A percentile compares a stretch with the other conserved stretches of the same genome.
These are phyloP conservation scores for Notarius lentiginosus DNA, from an alignment of 2,113 vertebrate genomes.

Conservation along the genomic window DNA sequence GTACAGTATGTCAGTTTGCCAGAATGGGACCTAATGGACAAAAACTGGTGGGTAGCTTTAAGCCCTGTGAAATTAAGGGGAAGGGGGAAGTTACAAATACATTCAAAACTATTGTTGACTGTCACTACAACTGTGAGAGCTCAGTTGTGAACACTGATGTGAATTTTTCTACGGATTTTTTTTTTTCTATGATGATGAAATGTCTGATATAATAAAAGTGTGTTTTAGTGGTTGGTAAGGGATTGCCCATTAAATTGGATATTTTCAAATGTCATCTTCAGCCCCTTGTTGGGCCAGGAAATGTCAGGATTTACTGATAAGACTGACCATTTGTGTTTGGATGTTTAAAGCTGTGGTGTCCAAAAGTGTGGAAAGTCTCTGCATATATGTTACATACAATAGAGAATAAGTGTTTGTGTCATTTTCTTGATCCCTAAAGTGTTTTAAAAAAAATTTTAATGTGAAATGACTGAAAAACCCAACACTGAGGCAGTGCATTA, in stretches of 20 bases:
- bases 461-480: background rate
- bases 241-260: conserved; percentile 38
- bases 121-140: conserved; percentile 7
- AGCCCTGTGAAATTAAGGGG: background rate
- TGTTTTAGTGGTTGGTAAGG: conserved; percentile 14
- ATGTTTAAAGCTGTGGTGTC: conserved; percentile 41
- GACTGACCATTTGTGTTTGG: conserved; percentile 33
- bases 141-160: conserved; percentile 19
- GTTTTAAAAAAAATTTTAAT: background rate
- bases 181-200: background rate
- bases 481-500: background rate
- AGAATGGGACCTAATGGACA: conserved; percentile 2
- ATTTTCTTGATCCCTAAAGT: conserved; percentile 37
- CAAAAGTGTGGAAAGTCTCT: conserved; percentile 39
- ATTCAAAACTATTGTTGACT: conserved; percentile 9
- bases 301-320: conserved; percentile 28
- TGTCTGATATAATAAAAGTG: conserved; percentile 35
- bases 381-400: conserved; percentile 38
- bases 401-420: conserved; percentile 46
- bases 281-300: background rate
- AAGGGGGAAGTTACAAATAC: background rate
- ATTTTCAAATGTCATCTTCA: conserved; percentile 39
- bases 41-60: background rate
- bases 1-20: background rate
- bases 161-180: conserved; percentile 12